Conservation (phyloP, 2,113 vertebrate genomes). For the Grammomys surdaster region DNA sequence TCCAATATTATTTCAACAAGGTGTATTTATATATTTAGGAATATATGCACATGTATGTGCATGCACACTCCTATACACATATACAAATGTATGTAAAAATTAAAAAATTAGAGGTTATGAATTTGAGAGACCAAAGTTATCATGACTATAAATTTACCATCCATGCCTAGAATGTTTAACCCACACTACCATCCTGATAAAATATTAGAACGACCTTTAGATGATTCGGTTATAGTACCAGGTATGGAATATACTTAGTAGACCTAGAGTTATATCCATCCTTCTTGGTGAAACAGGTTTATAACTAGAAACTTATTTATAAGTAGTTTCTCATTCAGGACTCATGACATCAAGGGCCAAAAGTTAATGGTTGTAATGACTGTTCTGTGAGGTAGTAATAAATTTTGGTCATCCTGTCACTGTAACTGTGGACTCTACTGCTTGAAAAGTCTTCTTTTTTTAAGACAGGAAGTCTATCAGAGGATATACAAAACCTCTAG, state of each 20-base stretch:
- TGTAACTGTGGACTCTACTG: neutral
- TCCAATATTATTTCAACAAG: neutral
- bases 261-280: neutral
- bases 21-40: neutral
- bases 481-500: neutral
- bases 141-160: neutral
- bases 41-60: rapidly evolving
- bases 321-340: neutral
- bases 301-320: neutral
- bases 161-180: neutral
- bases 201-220: neutral
- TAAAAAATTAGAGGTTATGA: neutral
- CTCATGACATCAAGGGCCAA: neutral
- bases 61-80: neutral
- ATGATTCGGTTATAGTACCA: neutral
- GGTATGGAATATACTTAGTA: neutral
- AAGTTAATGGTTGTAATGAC: neutral
- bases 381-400: neutral
- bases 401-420: no score
- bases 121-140: neutral
- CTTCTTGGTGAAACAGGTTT: neutral
- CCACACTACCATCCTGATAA: neutral
- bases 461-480: neutral
- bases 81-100: neutral
- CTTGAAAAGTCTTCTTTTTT: neutral